Evolutionary conservation across 2,113 vertebrate species (phyloP).

Genomic region (pig (Sus scrofa)): T2T-Sscrofa CM000824.6:32992501-32993000

Average conservation of each 20-base stretch:
- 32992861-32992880: neutral
- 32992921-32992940: neutral
- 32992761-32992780: neutral
- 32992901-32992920: neutral
- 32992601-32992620: neutral
- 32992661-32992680: neutral
- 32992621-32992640: neutral
- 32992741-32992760: neutral
- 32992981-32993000: neutral
- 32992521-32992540: neutral
- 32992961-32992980: neutral
- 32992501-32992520: too few species aligned
- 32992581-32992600: neutral
- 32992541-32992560: neutral
- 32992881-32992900: neutral
- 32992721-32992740: neutral
- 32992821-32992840: neutral
- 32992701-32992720: neutral
- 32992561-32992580: neutral
- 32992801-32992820: neutral
- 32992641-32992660: neutral
- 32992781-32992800: accelerated
- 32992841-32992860: neutral
- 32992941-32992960: neutral
- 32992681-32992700: neutral